Conservation (phyloP, 2,797 vertebrate species). For the Poeciliopsis gracilis region DNA sequence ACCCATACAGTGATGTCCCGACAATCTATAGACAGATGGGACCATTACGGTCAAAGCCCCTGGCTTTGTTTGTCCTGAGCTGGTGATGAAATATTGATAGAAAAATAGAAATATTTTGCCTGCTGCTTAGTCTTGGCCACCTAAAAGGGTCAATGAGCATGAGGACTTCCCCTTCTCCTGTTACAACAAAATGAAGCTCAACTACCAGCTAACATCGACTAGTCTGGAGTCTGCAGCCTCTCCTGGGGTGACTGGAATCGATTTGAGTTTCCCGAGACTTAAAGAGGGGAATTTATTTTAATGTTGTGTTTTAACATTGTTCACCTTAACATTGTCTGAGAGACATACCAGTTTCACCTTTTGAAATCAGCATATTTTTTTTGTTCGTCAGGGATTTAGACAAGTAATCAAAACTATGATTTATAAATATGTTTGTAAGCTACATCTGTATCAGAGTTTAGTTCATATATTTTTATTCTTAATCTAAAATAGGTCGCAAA, state of each 20-base stretch:
- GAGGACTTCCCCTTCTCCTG: conserved; percentile 73
- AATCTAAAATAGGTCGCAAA: not conserved
- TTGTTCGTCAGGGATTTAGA: not conserved
- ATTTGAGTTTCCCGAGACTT: conserved; percentile 64
- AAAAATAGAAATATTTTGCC: conserved; percentile 89
- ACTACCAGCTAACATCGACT: conserved; percentile 61
- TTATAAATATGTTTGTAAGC: not conserved
- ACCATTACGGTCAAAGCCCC: conserved; percentile 81
- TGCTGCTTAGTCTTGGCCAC: conserved; percentile 76
- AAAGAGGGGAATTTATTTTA: conserved; percentile 4
- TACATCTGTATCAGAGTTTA: not conserved
- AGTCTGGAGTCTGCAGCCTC: conserved; percentile 52
- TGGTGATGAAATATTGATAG: conserved; percentile 88
- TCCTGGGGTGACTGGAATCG: conserved; percentile 59
- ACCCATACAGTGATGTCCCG: conserved; percentile 71
- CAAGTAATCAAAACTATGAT: not conserved
- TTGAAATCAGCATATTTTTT: not conserved
- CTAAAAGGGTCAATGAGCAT: conserved; percentile 83
- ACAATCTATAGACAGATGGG: conserved; percentile 85
- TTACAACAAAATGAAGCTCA: conserved; percentile 72
- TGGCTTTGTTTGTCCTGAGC: conserved; percentile 82
- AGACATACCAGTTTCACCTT: not conserved
- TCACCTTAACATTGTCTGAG: not conserved
- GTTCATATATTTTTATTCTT: not conserved
- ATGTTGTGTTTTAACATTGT: conserved; percentile 2